phyloP scores from a whole-genome alignment of 2,797 vertebrate genomes.

The Triplophysa yarkandensis region DNA sequence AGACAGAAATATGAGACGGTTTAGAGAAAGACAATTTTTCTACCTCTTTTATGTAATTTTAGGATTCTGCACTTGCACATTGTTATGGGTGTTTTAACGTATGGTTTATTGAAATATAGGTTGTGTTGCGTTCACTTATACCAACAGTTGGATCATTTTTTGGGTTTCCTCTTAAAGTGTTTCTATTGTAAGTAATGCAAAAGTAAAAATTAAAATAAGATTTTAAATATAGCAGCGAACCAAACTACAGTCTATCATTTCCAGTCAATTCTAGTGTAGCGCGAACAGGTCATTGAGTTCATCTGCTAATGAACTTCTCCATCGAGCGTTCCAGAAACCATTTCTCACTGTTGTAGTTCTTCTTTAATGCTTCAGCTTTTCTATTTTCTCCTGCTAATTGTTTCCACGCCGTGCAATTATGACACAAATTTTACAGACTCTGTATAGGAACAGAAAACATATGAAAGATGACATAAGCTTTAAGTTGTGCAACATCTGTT shows the following conservation, averaged over 20 bases:
- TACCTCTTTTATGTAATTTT: neutral
- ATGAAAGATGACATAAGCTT: slow-evolving; percentile 52
- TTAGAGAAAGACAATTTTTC: neutral
- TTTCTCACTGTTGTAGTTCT: slow-evolving; percentile 40
- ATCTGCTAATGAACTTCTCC: slow-evolving; percentile 32
- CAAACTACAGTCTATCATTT: too few relatives aligned
- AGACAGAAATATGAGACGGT: too few relatives aligned
- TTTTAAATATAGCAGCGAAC: too few relatives aligned
- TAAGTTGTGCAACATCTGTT: slow-evolving; percentile 47
- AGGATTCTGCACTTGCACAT: too few relatives aligned
- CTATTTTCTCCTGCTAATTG: slow-evolving; percentile 61
- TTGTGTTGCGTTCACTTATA: too few relatives aligned
- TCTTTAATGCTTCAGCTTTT: slow-evolving; percentile 48
- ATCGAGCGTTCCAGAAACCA: slow-evolving; percentile 34
- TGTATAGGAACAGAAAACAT: slow-evolving; percentile 54
- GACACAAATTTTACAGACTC: slow-evolving; percentile 67
- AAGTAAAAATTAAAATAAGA: too few relatives aligned
- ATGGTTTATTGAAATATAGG: too few relatives aligned
- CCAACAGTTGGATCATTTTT: too few relatives aligned
- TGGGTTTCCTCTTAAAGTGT: too few relatives aligned
- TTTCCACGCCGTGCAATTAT: slow-evolving; percentile 64
- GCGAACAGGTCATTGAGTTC: slow-evolving; percentile 57
- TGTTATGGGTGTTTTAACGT: too few relatives aligned
- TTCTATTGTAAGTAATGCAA: too few relatives aligned
- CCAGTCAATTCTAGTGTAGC: neutral